phyloP scores from a whole-genome alignment of 2,797 vertebrate genomes.

The Chrysocyon brachyurus region DNA sequence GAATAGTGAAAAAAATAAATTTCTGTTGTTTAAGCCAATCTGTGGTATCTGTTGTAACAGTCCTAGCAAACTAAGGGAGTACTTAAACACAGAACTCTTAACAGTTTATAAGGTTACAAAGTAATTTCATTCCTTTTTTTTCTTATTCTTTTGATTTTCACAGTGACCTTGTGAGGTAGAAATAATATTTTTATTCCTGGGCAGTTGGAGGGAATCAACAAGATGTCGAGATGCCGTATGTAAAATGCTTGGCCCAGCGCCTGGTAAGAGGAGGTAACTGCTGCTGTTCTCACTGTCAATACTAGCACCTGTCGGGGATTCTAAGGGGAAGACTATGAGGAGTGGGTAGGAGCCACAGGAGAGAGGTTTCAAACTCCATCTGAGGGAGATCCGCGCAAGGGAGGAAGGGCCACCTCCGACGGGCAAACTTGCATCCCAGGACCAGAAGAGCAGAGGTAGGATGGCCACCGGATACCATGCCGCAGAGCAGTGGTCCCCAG shows the following conservation, averaged over 20 bases:
- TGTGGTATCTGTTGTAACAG: neutral
- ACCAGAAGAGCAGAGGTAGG: neutral
- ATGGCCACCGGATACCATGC: rapidly evolving
- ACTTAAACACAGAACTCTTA: neutral
- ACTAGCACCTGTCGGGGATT: neutral
- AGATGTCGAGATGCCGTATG: neutral
- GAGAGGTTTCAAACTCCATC: neutral
- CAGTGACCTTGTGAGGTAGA: neutral
- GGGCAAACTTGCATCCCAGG: neutral
- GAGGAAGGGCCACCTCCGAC: neutral
- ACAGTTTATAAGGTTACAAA: neutral
- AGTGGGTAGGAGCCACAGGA: neutral
- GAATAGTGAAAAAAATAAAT: neutral
- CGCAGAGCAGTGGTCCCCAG: neutral
- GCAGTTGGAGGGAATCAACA: neutral
- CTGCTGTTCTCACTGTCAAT: neutral
- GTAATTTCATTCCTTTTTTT: neutral
- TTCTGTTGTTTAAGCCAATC: neutral
- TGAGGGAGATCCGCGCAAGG: neutral
- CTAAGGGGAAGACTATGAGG: neutral
- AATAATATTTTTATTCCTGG: neutral
- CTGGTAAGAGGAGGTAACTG: neutral
- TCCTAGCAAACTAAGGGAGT: neutral
- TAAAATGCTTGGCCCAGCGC: neutral
- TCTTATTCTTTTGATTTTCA: slow-evolving; percentile 22